Conservation (phyloP, 2,888 invertebrate genomes). For the Platycheirus rosarum region DNA sequence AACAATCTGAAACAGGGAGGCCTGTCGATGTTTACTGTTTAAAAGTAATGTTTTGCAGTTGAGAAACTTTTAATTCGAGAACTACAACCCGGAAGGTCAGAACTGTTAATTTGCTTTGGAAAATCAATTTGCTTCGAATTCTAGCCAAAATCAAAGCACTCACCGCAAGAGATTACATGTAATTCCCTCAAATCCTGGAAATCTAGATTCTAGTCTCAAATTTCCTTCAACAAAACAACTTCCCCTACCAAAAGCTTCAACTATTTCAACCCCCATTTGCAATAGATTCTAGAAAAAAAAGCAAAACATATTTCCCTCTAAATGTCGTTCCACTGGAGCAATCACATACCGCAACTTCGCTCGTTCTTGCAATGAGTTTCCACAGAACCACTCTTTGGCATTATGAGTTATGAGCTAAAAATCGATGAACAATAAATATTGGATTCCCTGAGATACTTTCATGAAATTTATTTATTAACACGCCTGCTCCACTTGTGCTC, state of each 20-base stretch:
- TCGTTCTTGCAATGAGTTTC: constrained; percentile 16
- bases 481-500: constrained; percentile 52
- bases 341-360: neutral
- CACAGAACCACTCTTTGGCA: neutral
- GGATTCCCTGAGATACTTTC: constrained; percentile 46
- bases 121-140: too few species aligned
- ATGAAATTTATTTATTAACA: constrained; percentile 66
- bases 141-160: too few species aligned
- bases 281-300: constrained; percentile 6
- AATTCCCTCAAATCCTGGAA: neutral
- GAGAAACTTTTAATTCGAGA: too few species aligned
- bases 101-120: too few species aligned
- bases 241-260: constrained; percentile 23
- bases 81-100: too few species aligned
- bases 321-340: constrained; percentile 20
- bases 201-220: constrained; percentile 16
- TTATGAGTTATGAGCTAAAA: constrained; percentile 27
- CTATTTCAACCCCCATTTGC: neutral
- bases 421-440: constrained; percentile 49
- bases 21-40: too few species aligned
- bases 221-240: constrained; percentile 6
- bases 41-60: too few species aligned
- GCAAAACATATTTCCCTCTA: neutral
- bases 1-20: too few species aligned
- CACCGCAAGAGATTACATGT: too few species aligned